phyloP scores from a whole-genome alignment of 2,888 invertebrate genomes.

The Caenorhabditis becei region DNA sequence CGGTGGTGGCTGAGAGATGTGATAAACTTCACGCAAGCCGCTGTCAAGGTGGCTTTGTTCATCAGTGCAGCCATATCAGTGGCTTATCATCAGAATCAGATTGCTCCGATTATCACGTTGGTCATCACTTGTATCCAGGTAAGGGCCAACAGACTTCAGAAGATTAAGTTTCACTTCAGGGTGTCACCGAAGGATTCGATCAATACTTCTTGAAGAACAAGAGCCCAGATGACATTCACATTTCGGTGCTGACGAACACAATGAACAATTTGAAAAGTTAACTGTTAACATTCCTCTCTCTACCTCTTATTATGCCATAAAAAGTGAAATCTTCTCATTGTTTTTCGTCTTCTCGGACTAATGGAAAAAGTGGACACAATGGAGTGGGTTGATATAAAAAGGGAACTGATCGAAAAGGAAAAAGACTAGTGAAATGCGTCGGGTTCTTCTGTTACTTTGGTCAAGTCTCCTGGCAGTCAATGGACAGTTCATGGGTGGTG shows the following conservation, averaged over 20 bases:
- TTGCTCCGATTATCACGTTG: slow-evolving; percentile 70
- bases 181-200: slow-evolving; percentile 72
- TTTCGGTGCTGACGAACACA: slow-evolving; percentile 48
- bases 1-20: slow-evolving; percentile 75
- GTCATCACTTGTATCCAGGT: slow-evolving; percentile 71
- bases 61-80: slow-evolving; percentile 73
- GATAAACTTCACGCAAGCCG: slow-evolving; percentile 70
- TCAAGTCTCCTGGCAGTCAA: background rate
- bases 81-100: slow-evolving; percentile 70
- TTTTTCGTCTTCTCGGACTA: background rate
- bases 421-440: background rate
- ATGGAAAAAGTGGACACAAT: slow-evolving; percentile 12
- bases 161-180: slow-evolving; percentile 49
- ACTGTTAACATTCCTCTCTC: background rate
- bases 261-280: slow-evolving; percentile 48
- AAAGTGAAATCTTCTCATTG: slow-evolving; percentile 23
- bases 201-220: slow-evolving; percentile 69
- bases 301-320: background rate
- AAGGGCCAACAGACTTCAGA: background rate
- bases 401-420: background rate
- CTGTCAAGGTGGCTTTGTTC: slow-evolving; percentile 71
- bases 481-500: slow-evolving; percentile 21
- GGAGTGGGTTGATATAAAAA: slow-evolving; percentile 1
- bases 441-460: background rate
- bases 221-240: slow-evolving; percentile 65